A percentile compares a stretch with the other conserved stretches of the same genome.
Conservation (phyloP, 1,140 invertebrate species). For the Globodera ellingtonae region DNA sequence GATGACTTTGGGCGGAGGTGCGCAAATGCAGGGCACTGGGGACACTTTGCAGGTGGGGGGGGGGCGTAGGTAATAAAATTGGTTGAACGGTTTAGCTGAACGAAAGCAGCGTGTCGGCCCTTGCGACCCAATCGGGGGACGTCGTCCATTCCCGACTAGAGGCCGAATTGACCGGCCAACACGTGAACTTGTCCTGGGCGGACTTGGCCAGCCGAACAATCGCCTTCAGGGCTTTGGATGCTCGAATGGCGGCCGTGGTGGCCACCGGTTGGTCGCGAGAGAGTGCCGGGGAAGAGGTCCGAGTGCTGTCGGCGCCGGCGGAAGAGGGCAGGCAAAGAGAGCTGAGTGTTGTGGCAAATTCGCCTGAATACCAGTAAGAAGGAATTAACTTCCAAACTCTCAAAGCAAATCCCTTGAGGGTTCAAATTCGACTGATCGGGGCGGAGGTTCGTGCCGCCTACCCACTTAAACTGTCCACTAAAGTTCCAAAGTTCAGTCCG, state of each 20-base stretch:
- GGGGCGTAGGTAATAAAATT: background rate
- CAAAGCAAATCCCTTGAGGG: slow-evolving; percentile 11
- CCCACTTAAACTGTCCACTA: background rate
- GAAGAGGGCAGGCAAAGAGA: background rate
- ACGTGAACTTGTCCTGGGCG: slow-evolving; percentile 16
- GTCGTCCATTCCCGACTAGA: background rate
- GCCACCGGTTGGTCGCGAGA: background rate
- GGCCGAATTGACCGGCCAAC: slow-evolving; percentile 15
- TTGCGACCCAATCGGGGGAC: background rate
- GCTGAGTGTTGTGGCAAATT: slow-evolving; percentile 21
- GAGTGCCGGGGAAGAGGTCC: background rate
- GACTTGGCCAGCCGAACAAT: slow-evolving; percentile 8
- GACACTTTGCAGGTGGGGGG: slow-evolving; percentile 27
- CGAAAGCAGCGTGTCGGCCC: background rate
- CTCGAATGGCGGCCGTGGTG: background rate
- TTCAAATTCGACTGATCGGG: slow-evolving; percentile 25
- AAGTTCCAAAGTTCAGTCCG: background rate
- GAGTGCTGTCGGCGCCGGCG: slow-evolving; percentile 14
- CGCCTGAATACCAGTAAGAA: slow-evolving; percentile 19
- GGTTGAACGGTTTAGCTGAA: slow-evolving; percentile 9
- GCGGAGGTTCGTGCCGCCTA: slow-evolving; percentile 3
- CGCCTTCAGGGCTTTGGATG: background rate
- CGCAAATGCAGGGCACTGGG: slow-evolving; percentile 15
- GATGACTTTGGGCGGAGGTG: slow-evolving; percentile 13
- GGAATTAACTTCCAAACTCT: background rate